Conservation (phyloP, 2,888 invertebrate genomes). For the Nasonovia ribisnigri region DNA sequence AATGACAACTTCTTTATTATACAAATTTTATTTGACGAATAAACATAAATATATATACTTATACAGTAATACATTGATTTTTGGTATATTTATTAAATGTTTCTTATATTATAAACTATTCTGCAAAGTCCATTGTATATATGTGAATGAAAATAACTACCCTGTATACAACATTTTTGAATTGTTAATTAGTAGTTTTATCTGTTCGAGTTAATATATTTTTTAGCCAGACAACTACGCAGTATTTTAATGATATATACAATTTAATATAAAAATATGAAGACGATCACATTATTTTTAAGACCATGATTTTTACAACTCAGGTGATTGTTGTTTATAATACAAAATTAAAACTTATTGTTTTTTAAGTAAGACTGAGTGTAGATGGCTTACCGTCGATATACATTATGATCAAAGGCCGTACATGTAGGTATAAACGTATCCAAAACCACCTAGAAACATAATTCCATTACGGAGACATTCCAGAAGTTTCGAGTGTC, state of each 20-base stretch:
- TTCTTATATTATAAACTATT: no score
- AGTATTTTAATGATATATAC: no score
- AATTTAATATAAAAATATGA: neutral
- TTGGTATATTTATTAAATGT: no score
- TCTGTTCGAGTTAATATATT: neutral
- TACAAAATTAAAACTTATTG: neutral
- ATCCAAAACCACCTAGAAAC: neutral
- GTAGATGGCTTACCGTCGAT: neutral
- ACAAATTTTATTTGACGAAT: no score
- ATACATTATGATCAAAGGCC: neutral
- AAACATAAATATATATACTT: no score
- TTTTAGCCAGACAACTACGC: no score
- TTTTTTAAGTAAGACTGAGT: neutral
- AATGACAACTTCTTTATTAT: no score
- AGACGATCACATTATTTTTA: neutral
- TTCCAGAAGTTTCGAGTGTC: slow-evolving; percentile 21
- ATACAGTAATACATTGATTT: no score
- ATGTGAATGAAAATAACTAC: neutral
- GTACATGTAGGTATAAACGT: neutral
- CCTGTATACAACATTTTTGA: no score
- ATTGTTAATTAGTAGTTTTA: neutral
- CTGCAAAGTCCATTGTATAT: neutral
- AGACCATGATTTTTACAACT: neutral
- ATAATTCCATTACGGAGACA: neutral
- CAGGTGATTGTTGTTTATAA: neutral